These are phyloP conservation scores for Bombus turneri DNA, from an alignment of 1,140 invertebrate genomes.

Conservation along the genomic window DNA sequence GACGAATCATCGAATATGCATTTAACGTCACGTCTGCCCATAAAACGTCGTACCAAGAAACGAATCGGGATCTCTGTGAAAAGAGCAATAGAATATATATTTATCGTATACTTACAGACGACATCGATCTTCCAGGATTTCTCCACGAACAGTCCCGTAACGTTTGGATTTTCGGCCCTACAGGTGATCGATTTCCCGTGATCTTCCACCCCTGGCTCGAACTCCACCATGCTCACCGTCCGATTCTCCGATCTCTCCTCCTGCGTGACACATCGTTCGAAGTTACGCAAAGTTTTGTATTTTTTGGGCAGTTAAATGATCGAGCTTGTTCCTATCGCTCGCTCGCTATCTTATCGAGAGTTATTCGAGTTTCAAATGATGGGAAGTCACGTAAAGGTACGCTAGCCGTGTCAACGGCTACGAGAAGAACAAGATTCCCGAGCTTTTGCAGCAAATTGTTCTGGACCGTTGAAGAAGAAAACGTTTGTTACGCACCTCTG, in stretches of 20 bases:
- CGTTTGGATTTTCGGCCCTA: constrained; percentile 90
- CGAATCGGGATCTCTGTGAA: neutral
- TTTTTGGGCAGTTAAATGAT: neutral
- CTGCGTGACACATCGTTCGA: constrained; percentile 81
- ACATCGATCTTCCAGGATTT: constrained; percentile 93
- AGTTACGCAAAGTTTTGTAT: neutral
- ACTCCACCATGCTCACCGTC: constrained; percentile 91
- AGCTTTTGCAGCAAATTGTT: neutral
- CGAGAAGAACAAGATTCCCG: neutral
- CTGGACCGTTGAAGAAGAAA: neutral
- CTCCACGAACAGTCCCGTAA: constrained; percentile 90
- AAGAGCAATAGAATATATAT: constrained; percentile 31
- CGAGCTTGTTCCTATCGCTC: neutral
- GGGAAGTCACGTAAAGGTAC: too few relatives aligned
- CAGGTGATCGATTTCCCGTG: constrained; percentile 88
- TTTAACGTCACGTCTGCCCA: constrained; percentile 38
- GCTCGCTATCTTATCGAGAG: neutral
- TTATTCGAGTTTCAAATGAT: neutral
- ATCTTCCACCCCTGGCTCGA: constrained; percentile 88
- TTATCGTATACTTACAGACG: constrained; percentile 89
- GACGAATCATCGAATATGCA: constrained; percentile 55
- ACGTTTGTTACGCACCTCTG: neutral
- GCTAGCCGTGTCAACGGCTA: neutral
- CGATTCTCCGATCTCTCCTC: constrained; percentile 91
- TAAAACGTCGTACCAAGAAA: constrained; percentile 15